Evolutionary conservation across 2,888 invertebrate genomes (phyloP).

Genomic region (Cryptus armator): DNA sequence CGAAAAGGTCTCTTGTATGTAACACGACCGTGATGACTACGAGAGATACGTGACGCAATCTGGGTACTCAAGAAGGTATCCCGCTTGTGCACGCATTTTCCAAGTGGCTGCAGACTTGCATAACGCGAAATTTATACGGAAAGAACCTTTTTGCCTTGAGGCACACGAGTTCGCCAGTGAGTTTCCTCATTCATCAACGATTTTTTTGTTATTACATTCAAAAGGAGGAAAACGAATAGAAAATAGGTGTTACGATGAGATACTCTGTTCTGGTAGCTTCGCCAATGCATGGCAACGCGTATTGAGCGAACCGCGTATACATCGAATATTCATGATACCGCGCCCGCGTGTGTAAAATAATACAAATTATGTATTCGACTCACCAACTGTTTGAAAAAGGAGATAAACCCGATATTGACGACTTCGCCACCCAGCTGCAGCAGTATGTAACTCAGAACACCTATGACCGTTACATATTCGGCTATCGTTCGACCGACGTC

Average conservation of each 20-base stretch:
- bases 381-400: conserved; percentile 97
- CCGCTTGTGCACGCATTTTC: conserved; percentile 17
- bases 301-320: neutral
- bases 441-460: conserved; percentile 95
- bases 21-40: neutral
- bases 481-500: conserved; percentile 85
- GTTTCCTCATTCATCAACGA: neutral
- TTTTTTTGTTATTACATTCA: neutral
- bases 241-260: neutral
- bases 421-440: conserved; percentile 98
- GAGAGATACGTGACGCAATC: conserved; percentile 36
- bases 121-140: conserved; percentile 7
- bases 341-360: neutral
- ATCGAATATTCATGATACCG: conserved; percentile 18
- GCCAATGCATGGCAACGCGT: neutral
- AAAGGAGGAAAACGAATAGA: neutral
- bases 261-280: neutral
- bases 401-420: conserved; percentile 95
- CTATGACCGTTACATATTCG: conserved; percentile 94
- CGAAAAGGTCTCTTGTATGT: neutral
- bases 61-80: neutral
- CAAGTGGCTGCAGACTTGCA: neutral
- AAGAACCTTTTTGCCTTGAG: neutral
- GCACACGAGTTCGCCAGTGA: neutral
- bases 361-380: conserved; percentile 73